phyloP scores from a whole-genome alignment of 1,140 invertebrate species.

The Caenorhabditis remanei region DNA sequence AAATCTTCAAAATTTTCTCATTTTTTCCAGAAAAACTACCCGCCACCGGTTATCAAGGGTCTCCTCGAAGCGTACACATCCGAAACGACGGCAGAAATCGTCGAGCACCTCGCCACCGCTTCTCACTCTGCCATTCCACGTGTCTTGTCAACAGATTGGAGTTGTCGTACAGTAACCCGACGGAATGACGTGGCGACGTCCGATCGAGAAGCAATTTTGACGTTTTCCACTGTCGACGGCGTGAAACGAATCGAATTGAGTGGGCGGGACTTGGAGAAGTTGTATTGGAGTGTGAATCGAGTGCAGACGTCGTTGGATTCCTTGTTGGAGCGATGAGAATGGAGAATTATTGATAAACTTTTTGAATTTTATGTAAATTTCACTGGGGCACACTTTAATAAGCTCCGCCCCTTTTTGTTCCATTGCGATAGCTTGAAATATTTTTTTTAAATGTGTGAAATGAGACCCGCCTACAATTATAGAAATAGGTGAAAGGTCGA shows the following conservation, averaged over 20 bases:
- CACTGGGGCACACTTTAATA: too few species aligned
- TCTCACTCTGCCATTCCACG: constrained; percentile 11
- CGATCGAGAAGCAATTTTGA: constrained; percentile 18
- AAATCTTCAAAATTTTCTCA: too few species aligned
- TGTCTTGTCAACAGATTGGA: constrained; percentile 33
- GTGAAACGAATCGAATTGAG: constrained; percentile 12
- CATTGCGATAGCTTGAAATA: too few species aligned
- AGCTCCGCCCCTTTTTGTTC: too few species aligned
- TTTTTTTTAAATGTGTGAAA: too few species aligned
- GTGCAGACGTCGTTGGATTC: constrained; percentile 18
- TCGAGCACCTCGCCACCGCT: neutral
- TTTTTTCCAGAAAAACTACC: neutral
- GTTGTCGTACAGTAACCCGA: neutral
- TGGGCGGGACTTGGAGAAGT: neutral
- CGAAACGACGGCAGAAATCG: neutral
- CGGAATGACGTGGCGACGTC: neutral
- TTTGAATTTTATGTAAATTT: too few species aligned
- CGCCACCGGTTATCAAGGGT: constrained; percentile 3
- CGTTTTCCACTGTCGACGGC: neutral
- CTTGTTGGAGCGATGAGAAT: neutral
- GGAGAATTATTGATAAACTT: neutral
- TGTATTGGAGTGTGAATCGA: constrained; percentile 29
- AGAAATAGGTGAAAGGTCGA: too few species aligned
- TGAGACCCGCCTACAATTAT: too few species aligned
- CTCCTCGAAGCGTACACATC: constrained; percentile 6